phyloP scores from a whole-genome alignment of 2,888 invertebrate genomes.

The Homarus gammarus region DNA sequence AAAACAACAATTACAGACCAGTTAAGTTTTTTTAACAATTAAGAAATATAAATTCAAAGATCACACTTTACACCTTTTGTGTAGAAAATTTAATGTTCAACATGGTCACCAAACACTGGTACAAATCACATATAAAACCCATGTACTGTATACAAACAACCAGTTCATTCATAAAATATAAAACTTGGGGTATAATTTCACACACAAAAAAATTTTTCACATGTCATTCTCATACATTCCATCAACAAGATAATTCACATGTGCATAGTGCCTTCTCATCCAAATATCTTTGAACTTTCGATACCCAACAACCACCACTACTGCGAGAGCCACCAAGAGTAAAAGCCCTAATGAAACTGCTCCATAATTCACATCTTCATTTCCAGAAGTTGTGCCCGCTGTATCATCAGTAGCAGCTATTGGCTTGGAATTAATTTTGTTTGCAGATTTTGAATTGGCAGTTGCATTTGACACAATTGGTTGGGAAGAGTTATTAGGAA shows the following conservation, averaged over 20 bases:
- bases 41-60: no score
- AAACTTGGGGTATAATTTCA: not conserved
- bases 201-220: not conserved
- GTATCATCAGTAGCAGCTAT: constrained; percentile 63
- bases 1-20: no score
- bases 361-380: constrained; percentile 81
- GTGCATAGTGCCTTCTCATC: constrained; percentile 90
- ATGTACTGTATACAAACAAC: not conserved
- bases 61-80: not conserved
- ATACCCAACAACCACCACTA: constrained; percentile 84
- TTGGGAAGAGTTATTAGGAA: not conserved
- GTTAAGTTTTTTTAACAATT: no score
- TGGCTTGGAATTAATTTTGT: constrained; percentile 53
- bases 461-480: not conserved
- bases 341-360: constrained; percentile 85
- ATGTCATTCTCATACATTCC: constrained; percentile 88
- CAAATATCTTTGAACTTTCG: constrained; percentile 89
- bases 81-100: not conserved
- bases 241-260: constrained; percentile 93
- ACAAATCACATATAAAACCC: not conserved
- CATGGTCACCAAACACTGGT: not conserved
- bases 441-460: not conserved
- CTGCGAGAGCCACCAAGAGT: constrained; percentile 87
- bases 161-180: not conserved
- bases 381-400: constrained; percentile 81